Conservation (phyloP, 2,113 vertebrate genomes). For the Otocyon megalotis region DNA sequence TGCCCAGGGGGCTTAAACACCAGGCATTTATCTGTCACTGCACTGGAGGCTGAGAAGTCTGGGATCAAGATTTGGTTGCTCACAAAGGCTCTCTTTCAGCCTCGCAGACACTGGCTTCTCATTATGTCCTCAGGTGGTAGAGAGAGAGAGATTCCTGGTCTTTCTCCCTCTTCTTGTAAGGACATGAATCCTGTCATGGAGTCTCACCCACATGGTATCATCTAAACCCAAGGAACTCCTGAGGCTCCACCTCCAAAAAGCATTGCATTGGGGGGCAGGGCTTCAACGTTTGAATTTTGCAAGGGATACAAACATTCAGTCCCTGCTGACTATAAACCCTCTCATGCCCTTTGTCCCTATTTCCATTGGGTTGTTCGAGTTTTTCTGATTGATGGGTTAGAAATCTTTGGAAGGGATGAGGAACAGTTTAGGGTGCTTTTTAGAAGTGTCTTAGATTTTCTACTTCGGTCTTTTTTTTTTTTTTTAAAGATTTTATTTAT, state of each 20-base stretch:
- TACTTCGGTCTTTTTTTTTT: not conserved
- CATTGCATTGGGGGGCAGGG: not conserved
- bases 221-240: not conserved
- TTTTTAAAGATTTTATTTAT: not conserved
- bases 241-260: not conserved
- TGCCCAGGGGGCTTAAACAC: not conserved
- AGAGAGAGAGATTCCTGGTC: not conserved
- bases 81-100: not conserved
- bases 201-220: not conserved
- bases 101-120: not conserved
- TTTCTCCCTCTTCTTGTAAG: not conserved
- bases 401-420: not conserved
- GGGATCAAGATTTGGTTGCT: not conserved
- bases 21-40: not conserved
- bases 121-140: not conserved
- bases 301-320: not conserved
- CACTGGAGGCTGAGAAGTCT: not conserved
- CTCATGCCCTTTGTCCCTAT: not conserved
- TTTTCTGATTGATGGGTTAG: not conserved
- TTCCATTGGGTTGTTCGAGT: not conserved
- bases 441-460: not conserved
- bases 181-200: not conserved
- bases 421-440: not conserved
- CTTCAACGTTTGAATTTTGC: not conserved
- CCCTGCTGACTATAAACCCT: accelerated